A percentile compares a stretch with the other conserved stretches of the same genome.
Evolutionary conservation across 2,888 invertebrate species (phyloP).

Genomic region (Luperina nickerlii): DNA sequence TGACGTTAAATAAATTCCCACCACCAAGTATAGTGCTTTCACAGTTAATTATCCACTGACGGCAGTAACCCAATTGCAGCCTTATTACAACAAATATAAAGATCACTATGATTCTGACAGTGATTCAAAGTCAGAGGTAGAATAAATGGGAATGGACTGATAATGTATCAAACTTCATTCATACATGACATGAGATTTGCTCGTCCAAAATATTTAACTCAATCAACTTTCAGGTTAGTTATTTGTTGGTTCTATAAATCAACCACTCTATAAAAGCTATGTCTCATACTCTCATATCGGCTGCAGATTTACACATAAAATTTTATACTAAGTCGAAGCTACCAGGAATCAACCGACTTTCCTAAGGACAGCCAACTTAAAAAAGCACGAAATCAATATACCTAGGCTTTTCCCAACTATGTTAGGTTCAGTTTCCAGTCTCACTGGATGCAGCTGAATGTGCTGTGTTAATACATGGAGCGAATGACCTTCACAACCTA

Average conservation of each 20-base stretch:
- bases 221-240: not conserved
- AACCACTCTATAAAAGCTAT: not conserved
- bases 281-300: not conserved
- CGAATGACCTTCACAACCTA: not conserved
- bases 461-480: not conserved
- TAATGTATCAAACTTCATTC: too few species aligned
- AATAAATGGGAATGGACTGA: too few species aligned
- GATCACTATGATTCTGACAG: not conserved
- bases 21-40: too few species aligned
- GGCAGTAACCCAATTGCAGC: not conserved
- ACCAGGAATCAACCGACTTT: not conserved
- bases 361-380: not conserved
- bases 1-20: not conserved
- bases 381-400: not conserved
- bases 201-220: not conserved
- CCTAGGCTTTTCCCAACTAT: too few species aligned
- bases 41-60: not conserved
- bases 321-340: not conserved
- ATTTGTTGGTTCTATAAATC: too few species aligned
- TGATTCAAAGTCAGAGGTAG: not conserved
- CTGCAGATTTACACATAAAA: not conserved
- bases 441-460: not conserved
- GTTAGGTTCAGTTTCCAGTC: not conserved
- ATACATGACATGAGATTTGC: not conserved
- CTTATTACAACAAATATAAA: not conserved